Conservation (phyloP, 2,888 invertebrate species). For the Eupithecia subumbrata region DNA sequence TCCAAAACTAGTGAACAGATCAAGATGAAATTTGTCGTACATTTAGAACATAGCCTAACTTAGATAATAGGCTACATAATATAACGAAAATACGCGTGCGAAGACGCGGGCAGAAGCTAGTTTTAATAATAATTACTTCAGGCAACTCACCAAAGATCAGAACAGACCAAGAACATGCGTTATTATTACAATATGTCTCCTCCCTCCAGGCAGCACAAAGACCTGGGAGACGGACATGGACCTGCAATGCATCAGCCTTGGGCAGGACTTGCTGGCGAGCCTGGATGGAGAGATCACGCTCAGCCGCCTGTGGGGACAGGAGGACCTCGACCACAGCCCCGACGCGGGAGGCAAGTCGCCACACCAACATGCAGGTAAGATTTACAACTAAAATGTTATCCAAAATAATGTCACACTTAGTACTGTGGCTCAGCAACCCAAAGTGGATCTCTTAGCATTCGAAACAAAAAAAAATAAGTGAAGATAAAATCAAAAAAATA, state of each 20-base stretch:
- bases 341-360: slow-evolving; percentile 65
- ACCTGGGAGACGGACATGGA: slow-evolving; percentile 86
- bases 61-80: no score
- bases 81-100: no score
- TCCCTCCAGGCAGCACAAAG: slow-evolving; percentile 72
- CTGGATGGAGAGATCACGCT: slow-evolving; percentile 78
- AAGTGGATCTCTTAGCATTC: neutral
- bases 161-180: neutral
- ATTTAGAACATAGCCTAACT: no score
- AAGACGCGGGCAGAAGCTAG: no score
- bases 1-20: no score
- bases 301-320: slow-evolving; percentile 76
- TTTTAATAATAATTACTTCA: neutral
- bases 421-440: neutral
- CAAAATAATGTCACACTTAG: neutral
- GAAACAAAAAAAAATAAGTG: no score
- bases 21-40: no score
- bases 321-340: slow-evolving; percentile 67
- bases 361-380: slow-evolving; percentile 75
- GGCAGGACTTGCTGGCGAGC: slow-evolving; percentile 84
- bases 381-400: neutral
- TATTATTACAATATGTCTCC: neutral
- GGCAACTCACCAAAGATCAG: neutral
- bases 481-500: no score
- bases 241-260: slow-evolving; percentile 85